A percentile compares a stretch with the other conserved stretches of the same genome.
Conservation (phyloP, 2,888 invertebrate species). For the Drosophila testacea region DNA sequence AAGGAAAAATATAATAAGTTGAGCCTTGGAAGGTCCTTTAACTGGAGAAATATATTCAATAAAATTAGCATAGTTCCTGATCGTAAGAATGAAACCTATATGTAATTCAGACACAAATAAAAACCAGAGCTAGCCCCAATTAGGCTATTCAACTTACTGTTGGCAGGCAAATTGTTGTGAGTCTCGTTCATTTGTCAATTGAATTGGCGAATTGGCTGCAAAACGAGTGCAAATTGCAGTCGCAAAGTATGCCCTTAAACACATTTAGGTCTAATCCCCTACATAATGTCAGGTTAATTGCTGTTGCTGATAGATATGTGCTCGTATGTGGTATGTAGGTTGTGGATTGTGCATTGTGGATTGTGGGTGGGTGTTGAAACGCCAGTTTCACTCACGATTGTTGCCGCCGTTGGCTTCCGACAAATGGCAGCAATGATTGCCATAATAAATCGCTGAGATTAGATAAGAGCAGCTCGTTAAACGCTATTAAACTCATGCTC, state of each 20-base stretch:
- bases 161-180: conserved; percentile 35
- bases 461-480: conserved; percentile 56
- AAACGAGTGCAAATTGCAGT: conserved; percentile 44
- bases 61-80: no score
- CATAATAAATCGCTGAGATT: conserved; percentile 52
- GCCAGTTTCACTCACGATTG: conserved; percentile 71
- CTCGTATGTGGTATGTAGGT: background rate
- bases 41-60: no score
- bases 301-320: conserved; percentile 8
- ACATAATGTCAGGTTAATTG: conserved; percentile 33
- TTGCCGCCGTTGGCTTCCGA: conserved; percentile 72
- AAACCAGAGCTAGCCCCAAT: background rate
- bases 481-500: conserved; percentile 25
- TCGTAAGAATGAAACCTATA: no score
- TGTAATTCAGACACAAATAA: background rate
- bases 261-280: conserved; percentile 23
- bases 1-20: no score
- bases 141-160: conserved; percentile 4
- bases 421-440: conserved; percentile 63
- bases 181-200: conserved; percentile 23
- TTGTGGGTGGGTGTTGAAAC: conserved; percentile 50
- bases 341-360: conserved; percentile 6
- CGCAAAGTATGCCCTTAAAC: conserved; percentile 27
- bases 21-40: no score
- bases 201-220: conserved; percentile 31